Conservation (phyloP, 2,888 invertebrate genomes). For the Troilus luridus region DNA sequence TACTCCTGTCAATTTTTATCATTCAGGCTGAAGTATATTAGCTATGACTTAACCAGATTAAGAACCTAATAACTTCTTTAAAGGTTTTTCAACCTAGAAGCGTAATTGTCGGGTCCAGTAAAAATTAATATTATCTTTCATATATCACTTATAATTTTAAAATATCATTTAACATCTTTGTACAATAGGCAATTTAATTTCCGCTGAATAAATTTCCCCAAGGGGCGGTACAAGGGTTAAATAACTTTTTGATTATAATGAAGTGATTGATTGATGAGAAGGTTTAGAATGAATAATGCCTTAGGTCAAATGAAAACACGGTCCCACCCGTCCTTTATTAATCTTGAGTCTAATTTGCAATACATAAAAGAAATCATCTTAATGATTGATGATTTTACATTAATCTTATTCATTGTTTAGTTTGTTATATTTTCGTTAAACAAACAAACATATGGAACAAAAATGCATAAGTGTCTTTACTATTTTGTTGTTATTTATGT, state of each 20-base stretch:
- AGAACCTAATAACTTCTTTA: too few relatives aligned
- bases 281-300: background rate
- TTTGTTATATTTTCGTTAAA: too few relatives aligned
- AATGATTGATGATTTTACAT: background rate
- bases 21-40: too few relatives aligned
- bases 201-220: constrained; percentile 12
- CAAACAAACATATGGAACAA: too few relatives aligned
- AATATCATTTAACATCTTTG: background rate
- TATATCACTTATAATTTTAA: background rate
- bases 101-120: background rate
- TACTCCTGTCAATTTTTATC: too few relatives aligned
- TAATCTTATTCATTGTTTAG: background rate
- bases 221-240: background rate
- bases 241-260: constrained; percentile 35
- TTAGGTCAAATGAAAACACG: background rate
- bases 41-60: too few relatives aligned
- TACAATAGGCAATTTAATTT: constrained; percentile 7
- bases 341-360: background rate
- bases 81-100: background rate
- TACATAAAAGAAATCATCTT: background rate
- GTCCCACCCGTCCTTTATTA: background rate
- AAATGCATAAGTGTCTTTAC: too few relatives aligned
- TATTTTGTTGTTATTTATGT: too few relatives aligned
- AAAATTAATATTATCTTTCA: background rate
- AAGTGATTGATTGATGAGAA: constrained; percentile 15